Percentiles rank a stretch among this genome's conserved stretches.
Evolutionary conservation across 2,888 invertebrate species (phyloP).

Genomic region (Antitype chi): DNA sequence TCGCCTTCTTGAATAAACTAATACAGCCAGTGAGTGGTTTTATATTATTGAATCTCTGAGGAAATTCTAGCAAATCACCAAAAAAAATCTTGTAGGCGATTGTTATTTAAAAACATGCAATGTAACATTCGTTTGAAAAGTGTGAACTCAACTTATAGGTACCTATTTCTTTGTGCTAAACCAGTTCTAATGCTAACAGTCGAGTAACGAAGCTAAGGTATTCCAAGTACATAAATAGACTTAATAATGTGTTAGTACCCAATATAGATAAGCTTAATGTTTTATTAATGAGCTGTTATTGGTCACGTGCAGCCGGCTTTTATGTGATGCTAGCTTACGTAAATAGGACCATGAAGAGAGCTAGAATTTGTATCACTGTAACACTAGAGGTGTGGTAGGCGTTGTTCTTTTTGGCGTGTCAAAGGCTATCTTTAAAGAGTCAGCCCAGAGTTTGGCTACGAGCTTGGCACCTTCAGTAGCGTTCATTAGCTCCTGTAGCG

Average conservation of each 20-base stretch:
- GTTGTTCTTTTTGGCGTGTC: background rate
- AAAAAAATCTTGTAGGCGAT: background rate
- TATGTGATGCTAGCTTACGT: constrained; percentile 31
- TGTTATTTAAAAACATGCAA: constrained; percentile 15
- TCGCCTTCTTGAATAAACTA: background rate
- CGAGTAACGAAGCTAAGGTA: constrained; percentile 32
- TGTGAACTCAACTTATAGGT: constrained; percentile 29
- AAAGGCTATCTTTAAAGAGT: no score
- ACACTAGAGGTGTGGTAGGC: background rate
- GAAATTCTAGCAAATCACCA: background rate
- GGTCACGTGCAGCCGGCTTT: constrained; percentile 31
- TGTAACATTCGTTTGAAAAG: constrained; percentile 37
- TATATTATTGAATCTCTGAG: background rate
- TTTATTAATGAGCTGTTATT: constrained; percentile 65
- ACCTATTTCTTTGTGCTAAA: constrained; percentile 49
- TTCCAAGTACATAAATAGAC: constrained; percentile 41
- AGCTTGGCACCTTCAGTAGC: no score
- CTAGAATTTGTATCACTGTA: constrained; percentile 1
- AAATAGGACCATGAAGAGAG: constrained; percentile 15
- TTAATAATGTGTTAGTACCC: constrained; percentile 27
- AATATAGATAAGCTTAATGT: constrained; percentile 57
- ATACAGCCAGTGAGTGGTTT: background rate
- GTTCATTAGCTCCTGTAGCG: no score
- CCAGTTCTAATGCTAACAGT: constrained; percentile 54
- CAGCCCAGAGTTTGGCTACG: no score